A percentile compares a stretch with the other conserved stretches of the same genome.
Evolutionary conservation across 2,888 invertebrate species (phyloP).

Genomic region (Pyrgus malvae): DNA sequence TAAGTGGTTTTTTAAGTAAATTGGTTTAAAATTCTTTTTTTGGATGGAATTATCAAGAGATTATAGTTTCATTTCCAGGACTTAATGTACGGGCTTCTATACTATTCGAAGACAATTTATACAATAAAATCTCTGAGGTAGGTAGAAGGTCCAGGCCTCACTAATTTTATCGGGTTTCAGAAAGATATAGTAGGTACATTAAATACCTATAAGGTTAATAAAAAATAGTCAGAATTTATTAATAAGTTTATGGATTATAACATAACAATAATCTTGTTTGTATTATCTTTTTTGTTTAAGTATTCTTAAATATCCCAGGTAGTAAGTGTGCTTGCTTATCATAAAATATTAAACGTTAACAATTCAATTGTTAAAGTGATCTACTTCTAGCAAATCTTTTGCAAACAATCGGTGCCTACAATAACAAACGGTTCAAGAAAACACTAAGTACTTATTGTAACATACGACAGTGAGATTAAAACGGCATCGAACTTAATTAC

Average conservation of each 20-base stretch:
- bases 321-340: not conserved
- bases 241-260: too few relatives aligned
- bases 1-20: constrained; percentile 7
- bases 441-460: not conserved
- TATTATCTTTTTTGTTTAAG: not conserved
- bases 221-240: too few relatives aligned
- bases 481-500: not conserved
- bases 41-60: not conserved
- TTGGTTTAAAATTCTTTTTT: not conserved
- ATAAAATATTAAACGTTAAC: not conserved
- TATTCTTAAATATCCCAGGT: not conserved
- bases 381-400: constrained; percentile 5
- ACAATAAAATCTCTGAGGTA: not conserved
- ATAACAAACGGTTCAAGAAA: constrained; percentile 12
- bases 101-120: too few relatives aligned
- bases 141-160: too few relatives aligned
- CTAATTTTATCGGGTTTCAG: too few relatives aligned
- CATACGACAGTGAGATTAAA: not conserved
- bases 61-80: not conserved
- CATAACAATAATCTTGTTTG: too few relatives aligned
- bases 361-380: constrained; percentile 7
- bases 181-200: too few relatives aligned
- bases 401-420: constrained; percentile 20
- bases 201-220: too few relatives aligned
- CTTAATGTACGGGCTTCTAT: not conserved